Evolutionary conservation across 2,888 invertebrate species (phyloP), one percentile per base, ranked within the genome.

Genomic region (Itoplectis maculator): DNA sequence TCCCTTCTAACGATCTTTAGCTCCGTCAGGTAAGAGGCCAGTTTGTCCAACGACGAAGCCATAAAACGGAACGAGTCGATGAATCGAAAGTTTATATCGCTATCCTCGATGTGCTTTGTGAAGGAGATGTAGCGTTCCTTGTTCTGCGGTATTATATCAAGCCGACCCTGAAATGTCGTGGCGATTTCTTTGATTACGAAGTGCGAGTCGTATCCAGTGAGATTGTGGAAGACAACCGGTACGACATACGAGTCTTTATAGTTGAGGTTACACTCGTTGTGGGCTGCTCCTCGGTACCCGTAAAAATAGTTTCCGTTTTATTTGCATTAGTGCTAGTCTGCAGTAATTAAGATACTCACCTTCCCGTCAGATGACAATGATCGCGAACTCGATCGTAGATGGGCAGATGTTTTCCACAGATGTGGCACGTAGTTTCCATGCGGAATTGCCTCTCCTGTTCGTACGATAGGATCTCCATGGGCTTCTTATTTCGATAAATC

Each of bases 101-200:
- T 54, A 6, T 13, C 45, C 0, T n/a, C 29, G 7, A 63, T 29
- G 45, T 78, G 13, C 73, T 87, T 89, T 0, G 86, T 88, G 79
- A 91, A 89, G 5, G 89, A 88, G 54, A 90, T 89, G 70, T 89
- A 92, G 77, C 86, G 86, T 69, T 85, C 87, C 72, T 87, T 81
- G 68, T 79, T 87, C 11, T 86, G 70, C 2, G 86, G 87, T 29
- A 88, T 54, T 4, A 88, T 40, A 13, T 72, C 61, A 9, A 88
- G 51, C 35, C 45, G 7, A 29, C 88, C 88, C 1, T 79, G 13
- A 40, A 88, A 85, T 29, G 61, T 13, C n/a, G 73, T 80, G 15
- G 81, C 84, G 20, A 89, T 80, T 66, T 74, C 75, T 66, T 82
- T 83, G 18, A 89, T 87, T 6, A 88, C 66, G 70, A 88, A 88